These are phyloP conservation scores for Grammomys dolichurus DNA, from an alignment of 2,113 vertebrate species.

Conservation along the genomic window DNA sequence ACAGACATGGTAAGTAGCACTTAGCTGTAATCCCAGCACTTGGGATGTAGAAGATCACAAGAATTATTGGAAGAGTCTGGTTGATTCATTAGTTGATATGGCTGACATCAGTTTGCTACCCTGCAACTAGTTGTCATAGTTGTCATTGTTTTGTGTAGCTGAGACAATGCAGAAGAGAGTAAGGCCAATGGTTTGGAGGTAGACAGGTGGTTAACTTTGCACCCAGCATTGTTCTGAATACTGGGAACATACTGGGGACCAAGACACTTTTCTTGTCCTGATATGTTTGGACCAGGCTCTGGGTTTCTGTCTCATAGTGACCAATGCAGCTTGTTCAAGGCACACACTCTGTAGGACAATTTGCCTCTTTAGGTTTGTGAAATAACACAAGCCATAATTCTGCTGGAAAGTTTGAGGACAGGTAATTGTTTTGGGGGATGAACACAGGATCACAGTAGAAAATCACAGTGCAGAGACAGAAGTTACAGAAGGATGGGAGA, in stretches of 20 bases:
- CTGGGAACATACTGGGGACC: not conserved
- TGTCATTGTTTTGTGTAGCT: not conserved
- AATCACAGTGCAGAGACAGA: not conserved
- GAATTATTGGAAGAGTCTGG: not conserved
- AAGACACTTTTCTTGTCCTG: not conserved
- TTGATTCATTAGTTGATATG: not conserved
- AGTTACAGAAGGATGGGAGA: not conserved
- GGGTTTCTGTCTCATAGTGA: not conserved
- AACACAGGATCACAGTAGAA: not conserved
- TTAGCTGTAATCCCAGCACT: not conserved
- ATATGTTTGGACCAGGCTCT: not conserved
- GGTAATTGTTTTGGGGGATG: not conserved
- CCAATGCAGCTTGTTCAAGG: not conserved
- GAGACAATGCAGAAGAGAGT: not conserved
- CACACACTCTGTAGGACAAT: not conserved
- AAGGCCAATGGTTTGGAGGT: not conserved
- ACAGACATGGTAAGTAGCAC: not conserved
- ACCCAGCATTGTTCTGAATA: not conserved
- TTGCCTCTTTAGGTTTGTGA: not conserved
- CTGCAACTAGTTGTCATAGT: not conserved
- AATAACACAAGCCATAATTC: not conserved
- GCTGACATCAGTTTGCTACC: not conserved
- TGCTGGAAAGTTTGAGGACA: constrained; percentile 8
- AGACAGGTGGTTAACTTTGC: not conserved
- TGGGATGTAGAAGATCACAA: not conserved